Evolutionary conservation across 2,888 invertebrate genomes (phyloP).

Genomic region (Mesochorus sp.): DNA sequence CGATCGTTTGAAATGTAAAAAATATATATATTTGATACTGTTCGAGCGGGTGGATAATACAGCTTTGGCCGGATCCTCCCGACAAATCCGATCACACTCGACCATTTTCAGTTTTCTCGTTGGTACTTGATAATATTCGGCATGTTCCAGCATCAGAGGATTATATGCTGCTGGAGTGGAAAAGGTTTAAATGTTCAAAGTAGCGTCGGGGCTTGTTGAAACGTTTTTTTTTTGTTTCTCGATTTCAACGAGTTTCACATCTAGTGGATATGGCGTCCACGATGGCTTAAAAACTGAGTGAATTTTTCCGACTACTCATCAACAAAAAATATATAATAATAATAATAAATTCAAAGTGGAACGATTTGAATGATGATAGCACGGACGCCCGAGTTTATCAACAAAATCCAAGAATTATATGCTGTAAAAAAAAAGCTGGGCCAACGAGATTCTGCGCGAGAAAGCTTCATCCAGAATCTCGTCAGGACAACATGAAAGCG

Average conservation of each 20-base stretch:
- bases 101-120: conserved; percentile 43
- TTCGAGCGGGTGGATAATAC: conserved; percentile 8
- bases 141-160: conserved; percentile 1
- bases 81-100: conserved; percentile 41
- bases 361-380: too few species aligned
- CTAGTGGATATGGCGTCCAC: too few species aligned
- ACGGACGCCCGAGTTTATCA: too few species aligned
- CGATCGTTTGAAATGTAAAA: conserved; percentile 4
- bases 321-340: too few species aligned
- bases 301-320: too few species aligned
- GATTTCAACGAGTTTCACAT: not conserved
- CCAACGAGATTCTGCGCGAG: not conserved
- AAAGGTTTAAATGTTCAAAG: conserved; percentile 32
- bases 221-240: not conserved
- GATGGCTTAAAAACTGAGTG: too few species aligned
- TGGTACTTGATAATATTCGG: conserved; percentile 11
- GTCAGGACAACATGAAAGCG: conserved; percentile 62
- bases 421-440: not conserved
- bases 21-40: not conserved
- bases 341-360: too few species aligned
- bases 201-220: not conserved
- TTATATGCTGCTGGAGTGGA: conserved; percentile 17
- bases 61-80: conserved; percentile 27
- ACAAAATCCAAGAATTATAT: too few species aligned
- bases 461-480: conserved; percentile 62